phyloP scores from a whole-genome alignment of 2,113 vertebrate genomes.

The Epinephelus lanceolatus region DNA sequence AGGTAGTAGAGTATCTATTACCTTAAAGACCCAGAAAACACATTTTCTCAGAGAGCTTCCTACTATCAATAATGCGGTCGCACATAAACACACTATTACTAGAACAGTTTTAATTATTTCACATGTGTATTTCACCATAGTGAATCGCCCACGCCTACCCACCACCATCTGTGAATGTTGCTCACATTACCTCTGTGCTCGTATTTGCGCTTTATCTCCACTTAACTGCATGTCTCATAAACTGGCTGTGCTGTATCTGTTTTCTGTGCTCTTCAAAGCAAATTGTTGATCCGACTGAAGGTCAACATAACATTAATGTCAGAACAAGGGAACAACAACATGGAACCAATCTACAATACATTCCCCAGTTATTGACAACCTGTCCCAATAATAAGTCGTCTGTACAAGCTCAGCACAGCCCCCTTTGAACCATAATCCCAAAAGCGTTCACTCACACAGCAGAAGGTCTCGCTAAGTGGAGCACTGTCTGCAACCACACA shows the following conservation, averaged over 20 bases:
- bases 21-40: too few species aligned
- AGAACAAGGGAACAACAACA: slow-evolving; percentile 23
- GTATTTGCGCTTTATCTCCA: neutral
- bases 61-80: too few species aligned
- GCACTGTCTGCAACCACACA: slow-evolving; percentile 64
- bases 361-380: slow-evolving; percentile 32
- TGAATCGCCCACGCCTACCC: neutral
- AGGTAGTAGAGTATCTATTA: too few species aligned
- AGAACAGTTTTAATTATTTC: too few species aligned
- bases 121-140: too few species aligned
- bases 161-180: neutral
- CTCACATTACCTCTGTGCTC: neutral
- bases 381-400: slow-evolving; percentile 38
- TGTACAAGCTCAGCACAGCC: slow-evolving; percentile 30
- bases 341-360: slow-evolving; percentile 36
- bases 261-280: slow-evolving; percentile 19
- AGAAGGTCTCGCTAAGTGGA: slow-evolving; percentile 45
- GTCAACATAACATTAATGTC: slow-evolving; percentile 20
- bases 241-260: slow-evolving; percentile 15
- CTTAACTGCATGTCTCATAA: neutral
- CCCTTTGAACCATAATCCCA: slow-evolving; percentile 48
- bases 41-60: too few species aligned
- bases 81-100: too few species aligned
- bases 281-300: slow-evolving; percentile 28
- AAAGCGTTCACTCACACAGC: slow-evolving; percentile 30